These are phyloP conservation scores for Lineus longissimus DNA, from an alignment of 1,140 invertebrate genomes.

Conservation along the genomic window DNA sequence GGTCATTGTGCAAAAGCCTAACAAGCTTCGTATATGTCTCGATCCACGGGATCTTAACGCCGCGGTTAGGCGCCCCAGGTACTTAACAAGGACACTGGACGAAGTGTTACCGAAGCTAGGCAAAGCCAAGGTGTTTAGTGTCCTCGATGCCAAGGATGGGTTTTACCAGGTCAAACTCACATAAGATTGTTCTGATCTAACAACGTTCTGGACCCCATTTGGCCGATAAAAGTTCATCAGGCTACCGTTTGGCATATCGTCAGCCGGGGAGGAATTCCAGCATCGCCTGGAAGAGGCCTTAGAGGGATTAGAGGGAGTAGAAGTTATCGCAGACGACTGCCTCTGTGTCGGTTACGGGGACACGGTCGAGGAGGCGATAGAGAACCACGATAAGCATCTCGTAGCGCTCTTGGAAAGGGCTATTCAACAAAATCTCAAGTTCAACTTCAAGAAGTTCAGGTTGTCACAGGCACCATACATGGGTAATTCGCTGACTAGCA, in stretches of 20 bases:
- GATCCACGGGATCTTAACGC: slow-evolving; percentile 27
- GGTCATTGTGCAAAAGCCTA: slow-evolving; percentile 14
- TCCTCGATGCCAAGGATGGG: slow-evolving; percentile 15
- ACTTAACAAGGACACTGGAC: slow-evolving; percentile 15
- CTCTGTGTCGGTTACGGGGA: slow-evolving; percentile 14
- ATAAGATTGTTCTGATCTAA: not conserved
- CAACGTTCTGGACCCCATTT: slow-evolving; percentile 3
- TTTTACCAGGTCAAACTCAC: slow-evolving; percentile 20
- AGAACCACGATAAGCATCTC: slow-evolving; percentile 8
- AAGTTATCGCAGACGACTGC: slow-evolving; percentile 15
- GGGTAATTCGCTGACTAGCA: not conserved
- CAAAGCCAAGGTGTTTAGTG: slow-evolving; percentile 18
- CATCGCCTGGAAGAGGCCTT: slow-evolving; percentile 14
- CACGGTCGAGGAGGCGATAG: slow-evolving; percentile 12
- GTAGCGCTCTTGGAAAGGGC: slow-evolving; percentile 8
- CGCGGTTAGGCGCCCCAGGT: slow-evolving; percentile 24
- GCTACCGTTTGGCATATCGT: slow-evolving; percentile 18
- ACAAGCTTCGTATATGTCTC: slow-evolving; percentile 24
- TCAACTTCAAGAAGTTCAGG: slow-evolving; percentile 5
- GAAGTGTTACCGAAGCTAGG: slow-evolving; percentile 12
- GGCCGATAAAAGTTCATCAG: slow-evolving; percentile 14
- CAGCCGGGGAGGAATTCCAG: slow-evolving; percentile 21
- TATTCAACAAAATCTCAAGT: not conserved
- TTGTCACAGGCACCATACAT: slow-evolving; percentile 4
- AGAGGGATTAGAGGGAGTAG: slow-evolving; percentile 18